Conservation (phyloP, 1,140 invertebrate species). For the Micrasema longulum region DNA sequence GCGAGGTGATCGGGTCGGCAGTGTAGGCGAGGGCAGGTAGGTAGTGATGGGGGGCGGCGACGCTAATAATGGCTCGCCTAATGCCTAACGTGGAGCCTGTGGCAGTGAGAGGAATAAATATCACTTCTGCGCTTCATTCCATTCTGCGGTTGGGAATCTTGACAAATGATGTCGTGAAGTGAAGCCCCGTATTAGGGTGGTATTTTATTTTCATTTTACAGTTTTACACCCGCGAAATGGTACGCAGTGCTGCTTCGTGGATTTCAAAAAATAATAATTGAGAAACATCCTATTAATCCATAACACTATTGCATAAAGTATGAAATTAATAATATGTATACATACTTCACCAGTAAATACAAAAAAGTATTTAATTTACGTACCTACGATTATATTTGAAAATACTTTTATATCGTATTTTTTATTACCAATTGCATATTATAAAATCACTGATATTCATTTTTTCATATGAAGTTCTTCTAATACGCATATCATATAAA, state of each 20-base stretch:
- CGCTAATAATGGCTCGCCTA: slow-evolving; percentile 6
- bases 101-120: slow-evolving; percentile 43
- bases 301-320: too few species aligned
- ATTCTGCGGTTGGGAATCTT: slow-evolving; percentile 40
- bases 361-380: too few species aligned
- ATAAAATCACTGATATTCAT: too few species aligned
- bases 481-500: too few species aligned
- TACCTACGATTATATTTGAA: too few species aligned
- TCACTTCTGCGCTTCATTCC: slow-evolving; percentile 41
- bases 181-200: slow-evolving; percentile 33
- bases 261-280: background rate
- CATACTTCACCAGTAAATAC: too few species aligned
- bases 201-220: slow-evolving; percentile 48
- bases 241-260: background rate
- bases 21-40: background rate
- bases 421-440: too few species aligned
- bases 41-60: background rate
- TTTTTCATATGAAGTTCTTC: too few species aligned
- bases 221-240: slow-evolving; percentile 29
- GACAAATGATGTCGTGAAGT: slow-evolving; percentile 46
- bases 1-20: too few species aligned
- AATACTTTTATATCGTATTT: too few species aligned
- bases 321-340: too few species aligned
- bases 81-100: background rate
- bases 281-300: too few species aligned